Percentiles rank a stretch among this genome's conserved stretches.
Conservation (phyloP, 2,888 invertebrate species). For the Ichneumon xanthorius region DNA sequence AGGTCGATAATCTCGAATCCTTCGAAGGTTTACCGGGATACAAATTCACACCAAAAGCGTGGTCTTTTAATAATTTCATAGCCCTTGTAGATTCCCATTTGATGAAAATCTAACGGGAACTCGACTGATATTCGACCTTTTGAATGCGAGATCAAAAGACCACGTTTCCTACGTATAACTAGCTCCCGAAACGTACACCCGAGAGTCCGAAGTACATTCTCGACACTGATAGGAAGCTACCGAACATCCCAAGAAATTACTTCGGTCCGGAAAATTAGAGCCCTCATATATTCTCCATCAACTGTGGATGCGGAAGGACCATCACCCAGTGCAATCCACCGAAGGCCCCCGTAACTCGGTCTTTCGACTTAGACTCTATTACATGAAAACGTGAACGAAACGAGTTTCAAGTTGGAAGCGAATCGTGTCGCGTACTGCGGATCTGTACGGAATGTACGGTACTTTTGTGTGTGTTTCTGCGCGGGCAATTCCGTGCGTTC, state of each 20-base stretch:
- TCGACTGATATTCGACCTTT: background rate
- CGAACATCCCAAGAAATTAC: background rate
- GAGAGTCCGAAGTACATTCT: background rate
- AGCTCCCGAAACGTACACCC: background rate
- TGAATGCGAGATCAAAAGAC: background rate
- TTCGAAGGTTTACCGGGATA: too few relatives aligned
- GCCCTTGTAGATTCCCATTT: background rate
- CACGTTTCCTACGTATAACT: background rate
- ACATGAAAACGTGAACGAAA: conserved; percentile 7
- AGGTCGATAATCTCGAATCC: too few relatives aligned
- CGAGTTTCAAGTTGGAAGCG: conserved; percentile 10
- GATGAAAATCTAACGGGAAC: background rate
- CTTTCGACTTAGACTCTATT: background rate
- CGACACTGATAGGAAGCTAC: background rate
- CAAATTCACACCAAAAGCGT: background rate
- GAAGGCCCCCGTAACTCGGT: background rate
- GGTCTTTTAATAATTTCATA: background rate
- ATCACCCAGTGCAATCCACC: too few relatives aligned
- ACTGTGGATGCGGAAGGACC: background rate
- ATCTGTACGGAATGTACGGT: conserved; percentile 22
- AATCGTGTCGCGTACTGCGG: conserved; percentile 10
- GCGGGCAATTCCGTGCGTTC: conserved; percentile 23
- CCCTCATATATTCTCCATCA: too few relatives aligned
- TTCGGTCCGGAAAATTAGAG: too few relatives aligned
- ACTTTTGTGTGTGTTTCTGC: conserved; percentile 4